Base-by-base conservation (phyloP, 2,888 invertebrate genomes). In the Pasiphila rectangulata region DNA sequence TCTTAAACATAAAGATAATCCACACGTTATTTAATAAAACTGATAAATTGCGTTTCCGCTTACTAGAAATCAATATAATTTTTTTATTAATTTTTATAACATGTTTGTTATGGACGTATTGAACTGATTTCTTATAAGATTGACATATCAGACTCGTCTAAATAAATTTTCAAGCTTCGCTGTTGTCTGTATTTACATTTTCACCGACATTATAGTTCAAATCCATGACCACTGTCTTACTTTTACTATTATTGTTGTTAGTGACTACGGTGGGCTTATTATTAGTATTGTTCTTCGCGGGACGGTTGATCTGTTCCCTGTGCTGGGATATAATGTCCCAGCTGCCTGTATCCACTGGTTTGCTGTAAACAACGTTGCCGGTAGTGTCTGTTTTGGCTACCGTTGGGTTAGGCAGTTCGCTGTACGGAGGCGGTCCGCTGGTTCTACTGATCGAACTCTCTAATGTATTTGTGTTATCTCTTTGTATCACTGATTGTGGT, bases 311-410 rank as follows among this genome's bases (percentile, higher is more conserved):
- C 64, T 88, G 74, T 63, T 87, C 62, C 29, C 91, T 79, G 60
- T 91, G 91, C 46, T 89, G 80, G 0, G 86, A 80, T 51, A 91
- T 81, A 50, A 91, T 72, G 24, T 90, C 88, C 90, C 91, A 91
- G 42, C 85, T 90, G 43, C 77, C 79, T 0, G 62, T 63, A 3
- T 75, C 75, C 16, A 71, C 61, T 0, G 79, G 77, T 43, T 80
- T 79, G 2, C 67, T 61, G 38, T 77, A 86, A 20, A 61, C 78
- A 0, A 78, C 78, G 38, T 87, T 83, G 2, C 75, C 72, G 3
- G 67, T 70, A 4, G 56, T 61, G 21, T 80, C 78, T 5, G 42
- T 62, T 4, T 56, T 51, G n/a, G 69, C 76, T 7, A 61, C 63
- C 15, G 59, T 63, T 9, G 56, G 46, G n/a, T 46, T 57, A 1